These are phyloP conservation scores for Trissoscelio sp. DNA, from an alignment of 2,888 invertebrate genomes.

Conservation along the genomic window DNA sequence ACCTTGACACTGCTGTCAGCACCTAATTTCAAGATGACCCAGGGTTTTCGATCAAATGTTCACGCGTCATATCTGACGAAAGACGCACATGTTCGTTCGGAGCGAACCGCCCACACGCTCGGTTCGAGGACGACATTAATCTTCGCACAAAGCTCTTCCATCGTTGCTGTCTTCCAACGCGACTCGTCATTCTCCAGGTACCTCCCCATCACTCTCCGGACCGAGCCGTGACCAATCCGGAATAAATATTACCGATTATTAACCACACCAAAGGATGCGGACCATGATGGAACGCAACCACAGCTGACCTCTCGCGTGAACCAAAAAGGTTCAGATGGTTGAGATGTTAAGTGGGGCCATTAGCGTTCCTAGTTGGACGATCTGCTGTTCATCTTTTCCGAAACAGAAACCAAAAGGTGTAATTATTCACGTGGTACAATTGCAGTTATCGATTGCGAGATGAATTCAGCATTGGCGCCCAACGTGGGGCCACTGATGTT, in stretches of 20 bases:
- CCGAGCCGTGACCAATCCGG: conserved; percentile 82
- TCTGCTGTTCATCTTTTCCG: conserved; percentile 73
- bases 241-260: conserved; percentile 83
- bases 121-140: conserved; percentile 75
- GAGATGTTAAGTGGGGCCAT: conserved; percentile 83
- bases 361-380: conserved; percentile 77
- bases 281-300: conserved; percentile 70
- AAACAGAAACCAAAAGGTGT: conserved; percentile 22
- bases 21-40: conserved; percentile 62
- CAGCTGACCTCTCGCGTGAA: conserved; percentile 65
- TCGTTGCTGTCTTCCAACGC: conserved; percentile 66
- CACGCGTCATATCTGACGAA: conserved; percentile 65
- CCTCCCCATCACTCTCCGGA: conserved; percentile 79
- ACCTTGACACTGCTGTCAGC: conserved; percentile 52
- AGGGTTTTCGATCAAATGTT: conserved; percentile 66
- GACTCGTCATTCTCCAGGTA: conserved; percentile 73
- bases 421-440: conserved; percentile 53
- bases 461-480: background rate
- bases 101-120: conserved; percentile 69
- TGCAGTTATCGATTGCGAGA: conserved; percentile 25
- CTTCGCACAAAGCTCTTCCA: conserved; percentile 73
- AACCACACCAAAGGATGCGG: conserved; percentile 73
- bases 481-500: background rate
- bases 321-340: conserved; percentile 73
- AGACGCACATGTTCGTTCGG: conserved; percentile 58